These are phyloP conservation scores for Mirza zaza DNA, from an alignment of 2,113 vertebrate genomes.

Conservation along the genomic window DNA sequence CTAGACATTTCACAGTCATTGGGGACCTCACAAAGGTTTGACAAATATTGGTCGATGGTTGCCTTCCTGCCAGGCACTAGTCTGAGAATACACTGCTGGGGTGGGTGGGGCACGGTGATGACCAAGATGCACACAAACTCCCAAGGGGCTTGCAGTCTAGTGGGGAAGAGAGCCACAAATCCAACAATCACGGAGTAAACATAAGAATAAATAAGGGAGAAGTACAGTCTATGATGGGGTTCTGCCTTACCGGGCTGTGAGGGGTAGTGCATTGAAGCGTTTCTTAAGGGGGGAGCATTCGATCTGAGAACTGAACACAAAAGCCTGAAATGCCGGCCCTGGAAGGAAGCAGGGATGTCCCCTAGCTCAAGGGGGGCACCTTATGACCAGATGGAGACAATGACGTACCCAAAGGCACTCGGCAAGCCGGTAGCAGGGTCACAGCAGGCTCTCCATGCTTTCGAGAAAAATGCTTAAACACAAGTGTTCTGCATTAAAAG, in stretches of 20 bases:
- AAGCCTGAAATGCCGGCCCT: neutral
- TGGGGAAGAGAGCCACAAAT: neutral
- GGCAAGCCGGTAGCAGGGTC: neutral
- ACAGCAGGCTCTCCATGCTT: fast-evolving
- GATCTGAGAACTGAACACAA: neutral
- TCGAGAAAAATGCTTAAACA: neutral
- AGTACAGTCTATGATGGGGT: neutral
- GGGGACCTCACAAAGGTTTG: neutral
- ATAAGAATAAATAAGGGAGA: neutral
- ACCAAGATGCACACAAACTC: neutral
- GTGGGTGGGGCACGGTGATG: too few relatives aligned
- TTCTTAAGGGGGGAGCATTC: neutral
- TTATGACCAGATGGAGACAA: neutral
- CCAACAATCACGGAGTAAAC: neutral
- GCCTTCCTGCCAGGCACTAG: neutral
- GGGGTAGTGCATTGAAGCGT: neutral
- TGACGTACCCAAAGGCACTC: neutral
- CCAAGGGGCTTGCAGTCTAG: neutral
- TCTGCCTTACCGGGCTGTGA: neutral
- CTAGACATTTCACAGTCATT: neutral
- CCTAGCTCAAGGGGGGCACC: neutral
- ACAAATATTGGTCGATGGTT: neutral
- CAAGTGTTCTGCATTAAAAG: too few relatives aligned
- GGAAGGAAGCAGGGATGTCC: neutral
- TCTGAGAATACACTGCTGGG: neutral